Evolutionary conservation across 1,140 invertebrate genomes (phyloP).

Genomic region (Drosophila eugracilis): DNA sequence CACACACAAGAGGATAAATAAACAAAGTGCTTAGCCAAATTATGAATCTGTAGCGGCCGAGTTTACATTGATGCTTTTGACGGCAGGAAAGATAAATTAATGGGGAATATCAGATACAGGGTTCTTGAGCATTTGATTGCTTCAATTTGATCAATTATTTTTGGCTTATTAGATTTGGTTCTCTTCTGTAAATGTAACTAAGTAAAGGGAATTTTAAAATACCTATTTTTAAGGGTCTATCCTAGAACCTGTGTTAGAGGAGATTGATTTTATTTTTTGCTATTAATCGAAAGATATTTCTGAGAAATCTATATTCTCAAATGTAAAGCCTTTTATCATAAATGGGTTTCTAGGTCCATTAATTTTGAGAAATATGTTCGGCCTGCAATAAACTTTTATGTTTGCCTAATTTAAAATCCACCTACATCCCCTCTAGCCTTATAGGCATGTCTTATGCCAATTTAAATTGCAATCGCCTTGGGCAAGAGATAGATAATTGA

Average conservation of each 20-base stretch:
- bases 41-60: constrained; percentile 14
- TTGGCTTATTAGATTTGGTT: not conserved
- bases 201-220: too few species aligned
- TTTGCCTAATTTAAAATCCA: not conserved
- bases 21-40: constrained; percentile 24
- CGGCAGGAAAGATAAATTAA: constrained; percentile 1
- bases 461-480: constrained; percentile 7
- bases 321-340: not conserved
- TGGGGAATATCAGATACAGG: not conserved
- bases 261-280: too few species aligned
- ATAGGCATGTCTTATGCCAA: not conserved
- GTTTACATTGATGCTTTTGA: constrained; percentile 10
- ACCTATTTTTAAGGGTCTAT: too few species aligned
- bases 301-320: not conserved
- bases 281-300: not conserved
- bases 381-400: not conserved
- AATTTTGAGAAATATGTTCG: not conserved
- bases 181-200: not conserved
- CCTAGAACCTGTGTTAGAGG: too few species aligned
- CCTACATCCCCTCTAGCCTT: not conserved
- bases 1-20: constrained; percentile 26
- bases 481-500: constrained; percentile 10
- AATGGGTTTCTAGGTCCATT: too few species aligned
- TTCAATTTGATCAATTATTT: not conserved
- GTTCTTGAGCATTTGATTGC: not conserved